Base-by-base conservation (phyloP, 2,113 vertebrate genomes). In the Cichladusa arquata region DNA sequence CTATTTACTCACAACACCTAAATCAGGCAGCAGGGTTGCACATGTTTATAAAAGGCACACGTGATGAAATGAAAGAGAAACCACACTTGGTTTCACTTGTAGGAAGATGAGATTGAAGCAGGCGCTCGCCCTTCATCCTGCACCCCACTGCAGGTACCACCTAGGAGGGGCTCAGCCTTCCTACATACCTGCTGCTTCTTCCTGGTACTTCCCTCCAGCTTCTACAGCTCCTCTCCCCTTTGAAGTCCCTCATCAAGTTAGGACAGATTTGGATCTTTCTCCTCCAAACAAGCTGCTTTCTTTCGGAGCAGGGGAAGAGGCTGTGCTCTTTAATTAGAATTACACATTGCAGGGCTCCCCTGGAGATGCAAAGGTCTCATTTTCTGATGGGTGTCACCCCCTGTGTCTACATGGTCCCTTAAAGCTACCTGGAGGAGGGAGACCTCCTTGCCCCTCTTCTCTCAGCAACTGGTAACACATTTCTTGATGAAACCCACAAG, bases 41-140 rank as follows among this genome's bases (percentile, higher is more conserved):
- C 71, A 34, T 28, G 60, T 93, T 93, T 94, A 70, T 81, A 94
- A 90, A 69, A 90, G 60, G 77, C 67, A 94, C 92, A 90, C 26
- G 54, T 93, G 95, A 96, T 8, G 26, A 95, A 96, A 95, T 83
- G 90, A 96, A 97, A 96, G 94, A 86, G 92, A 96, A 96, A 62
- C 88, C 94, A 62, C 96, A 71, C 38, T 81, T 42, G 0, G 40
- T 90, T 94, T 90, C 94, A 88, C 86, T 94, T 29, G 64, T 36
- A 90, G 76, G 54, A 64, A 90, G 90, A 96, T 94, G 5, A 93
- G 82, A 93, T 88, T 0, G 80, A 53, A 86, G 67, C 6, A 1
- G 78, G 81, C 1, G 8, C 60, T 81, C 1, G 0, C 66, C 62
- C 88, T 95, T 90, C 64, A 70, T 87, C 62, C 79, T 66, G 64